Evolutionary conservation across 2,888 invertebrate species (phyloP).

Genomic region (Xanthia togata): DNA sequence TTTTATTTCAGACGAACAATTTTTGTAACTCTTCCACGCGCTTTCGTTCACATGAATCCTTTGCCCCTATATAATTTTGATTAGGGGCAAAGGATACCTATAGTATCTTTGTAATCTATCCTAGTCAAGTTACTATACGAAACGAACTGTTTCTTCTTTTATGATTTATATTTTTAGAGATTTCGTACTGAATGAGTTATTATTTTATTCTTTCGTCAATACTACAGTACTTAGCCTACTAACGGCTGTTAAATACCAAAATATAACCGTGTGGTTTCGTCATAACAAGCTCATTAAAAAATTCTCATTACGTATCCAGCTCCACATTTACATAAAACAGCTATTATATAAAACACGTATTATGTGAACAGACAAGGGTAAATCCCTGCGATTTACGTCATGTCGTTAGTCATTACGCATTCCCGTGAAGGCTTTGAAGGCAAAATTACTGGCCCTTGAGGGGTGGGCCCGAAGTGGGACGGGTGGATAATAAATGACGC

Average conservation of each 20-base stretch:
- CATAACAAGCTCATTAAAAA: slow-evolving; percentile 25
- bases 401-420: slow-evolving; percentile 88
- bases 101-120: background rate
- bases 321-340: slow-evolving; percentile 43
- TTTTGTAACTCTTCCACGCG: background rate
- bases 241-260: background rate
- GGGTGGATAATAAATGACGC: slow-evolving; percentile 85
- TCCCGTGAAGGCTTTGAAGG: slow-evolving; percentile 88
- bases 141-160: background rate
- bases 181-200: background rate
- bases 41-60: too few relatives aligned
- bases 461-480: slow-evolving; percentile 70
- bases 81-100: background rate
- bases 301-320: slow-evolving; percentile 30
- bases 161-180: background rate
- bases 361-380: slow-evolving; percentile 78
- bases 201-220: background rate
- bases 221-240: background rate
- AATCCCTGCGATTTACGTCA: slow-evolving; percentile 86
- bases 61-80: background rate
- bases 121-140: background rate
- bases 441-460: slow-evolving; percentile 87
- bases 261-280: background rate
- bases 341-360: slow-evolving; percentile 54
- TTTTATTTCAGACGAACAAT: background rate